Evolutionary conservation across 2,888 invertebrate species (phyloP).

Genomic region (Camponotus fellah): DNA sequence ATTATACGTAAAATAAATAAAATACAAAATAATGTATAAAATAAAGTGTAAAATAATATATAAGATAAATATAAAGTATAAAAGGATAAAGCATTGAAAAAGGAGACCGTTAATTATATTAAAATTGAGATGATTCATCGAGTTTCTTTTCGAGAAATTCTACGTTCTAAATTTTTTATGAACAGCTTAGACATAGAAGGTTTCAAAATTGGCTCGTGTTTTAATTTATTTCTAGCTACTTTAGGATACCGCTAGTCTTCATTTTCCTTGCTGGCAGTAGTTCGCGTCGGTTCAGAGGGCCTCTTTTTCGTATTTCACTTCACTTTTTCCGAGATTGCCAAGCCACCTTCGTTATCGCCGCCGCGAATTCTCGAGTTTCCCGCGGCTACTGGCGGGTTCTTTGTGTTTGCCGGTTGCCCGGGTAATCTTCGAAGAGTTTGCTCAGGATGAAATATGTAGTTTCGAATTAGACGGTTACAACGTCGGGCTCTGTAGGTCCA

Average conservation of each 20-base stretch:
- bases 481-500: constrained; percentile 50
- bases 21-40: neutral
- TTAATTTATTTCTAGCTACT: neutral
- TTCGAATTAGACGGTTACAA: constrained; percentile 83
- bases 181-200: no score
- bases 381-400: constrained; percentile 73
- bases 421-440: constrained; percentile 79
- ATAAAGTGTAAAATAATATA: neutral
- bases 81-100: neutral
- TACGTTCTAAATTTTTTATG: no score
- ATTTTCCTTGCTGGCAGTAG: neutral
- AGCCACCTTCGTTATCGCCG: constrained; percentile 47
- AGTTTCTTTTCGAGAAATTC: no score
- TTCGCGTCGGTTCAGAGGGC: constrained; percentile 58
- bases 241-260: neutral
- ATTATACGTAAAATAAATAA: neutral
- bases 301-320: constrained; percentile 67
- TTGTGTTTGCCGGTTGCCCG: constrained; percentile 76
- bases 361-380: constrained; percentile 75
- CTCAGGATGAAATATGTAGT: constrained; percentile 84
- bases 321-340: constrained; percentile 67
- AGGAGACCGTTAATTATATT: neutral
- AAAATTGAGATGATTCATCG: no score
- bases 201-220: no score
- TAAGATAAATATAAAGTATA: no score